Evolutionary conservation across 1,140 invertebrate genomes (phyloP), one percentile per base, ranked within the genome.

Genomic region (Eufriesea mexicana): DNA sequence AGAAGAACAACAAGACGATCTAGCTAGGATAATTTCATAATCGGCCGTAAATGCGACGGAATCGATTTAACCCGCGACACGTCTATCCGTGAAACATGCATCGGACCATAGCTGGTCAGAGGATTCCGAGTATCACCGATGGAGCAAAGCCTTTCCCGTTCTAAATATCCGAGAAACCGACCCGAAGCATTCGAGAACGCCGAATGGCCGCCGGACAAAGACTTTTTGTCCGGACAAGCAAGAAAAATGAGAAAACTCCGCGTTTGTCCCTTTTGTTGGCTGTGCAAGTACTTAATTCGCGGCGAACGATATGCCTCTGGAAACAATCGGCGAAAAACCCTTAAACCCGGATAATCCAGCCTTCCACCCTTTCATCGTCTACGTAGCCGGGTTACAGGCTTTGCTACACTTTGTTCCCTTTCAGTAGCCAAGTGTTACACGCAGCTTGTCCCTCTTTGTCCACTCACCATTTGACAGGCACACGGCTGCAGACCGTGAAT

Each of bases 401-500:
- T 20, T 51, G 47, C 16, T 25, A 25, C 20, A 35, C 54, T 79
- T 70, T 61, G 66, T 68, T 68, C 42, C 2, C 23, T 59, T 28
- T 49, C 51, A 49, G 28, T 2, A 9, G 18, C 7, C n/a, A 25
- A 54, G 16, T 8, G 20, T 23, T 66, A 55, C 20, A 45, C 8
- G 23, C n/a, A 18, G 47, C 23, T 45, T 51, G 14, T 9, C 47
- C 2, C 61, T 54, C 2, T 66, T 80, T 67, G 55, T 73, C 14
- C 35, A 89, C 90, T 87, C 70, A 94, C 93, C 90, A 94, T 92
- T 86, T 91, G 92, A 89, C 96, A 96, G 82, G 94, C 94, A 93
- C 96, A 96, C 72, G 95, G 94, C 88, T 96, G 96, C 79, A 96
- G 93, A 79, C 95, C 95, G 91, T 96, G 96, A 73, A 96, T 92